Evolutionary conservation across 2,113 vertebrate genomes (phyloP).

Genomic region (Columbina picui): DNA sequence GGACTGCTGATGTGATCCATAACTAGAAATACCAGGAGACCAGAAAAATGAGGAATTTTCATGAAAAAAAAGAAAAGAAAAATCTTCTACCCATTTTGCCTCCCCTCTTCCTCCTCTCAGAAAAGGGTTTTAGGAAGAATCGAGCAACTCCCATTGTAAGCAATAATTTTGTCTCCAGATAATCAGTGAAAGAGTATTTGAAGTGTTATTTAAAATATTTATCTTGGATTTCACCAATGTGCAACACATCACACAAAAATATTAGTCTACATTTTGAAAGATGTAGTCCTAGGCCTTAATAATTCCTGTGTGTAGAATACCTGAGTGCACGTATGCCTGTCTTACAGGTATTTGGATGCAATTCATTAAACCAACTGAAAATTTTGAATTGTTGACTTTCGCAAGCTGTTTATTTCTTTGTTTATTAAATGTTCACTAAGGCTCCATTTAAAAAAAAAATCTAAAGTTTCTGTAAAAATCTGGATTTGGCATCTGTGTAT

Average conservation of each 20-base stretch:
- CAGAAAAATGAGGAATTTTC: conserved; percentile 10
- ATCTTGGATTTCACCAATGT: neutral
- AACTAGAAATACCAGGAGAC: conserved; percentile 15
- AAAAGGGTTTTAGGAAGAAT: neutral
- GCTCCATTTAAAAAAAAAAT: neutral
- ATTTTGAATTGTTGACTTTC: neutral
- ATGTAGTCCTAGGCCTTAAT: neutral
- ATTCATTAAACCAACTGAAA: neutral
- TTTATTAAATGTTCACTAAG: neutral
- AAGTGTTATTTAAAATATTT: neutral
- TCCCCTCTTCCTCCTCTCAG: neutral
- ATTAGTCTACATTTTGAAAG: neutral
- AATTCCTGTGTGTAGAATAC: neutral
- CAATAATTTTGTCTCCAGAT: neutral
- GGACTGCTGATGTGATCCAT: conserved; percentile 5
- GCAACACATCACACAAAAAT: neutral
- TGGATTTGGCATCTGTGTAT: neutral
- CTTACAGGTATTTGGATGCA: neutral
- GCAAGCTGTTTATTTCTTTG: neutral
- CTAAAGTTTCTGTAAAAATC: neutral
- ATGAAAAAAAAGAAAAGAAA: neutral
- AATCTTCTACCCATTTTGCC: neutral
- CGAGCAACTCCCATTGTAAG: neutral
- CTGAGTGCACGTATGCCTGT: neutral
- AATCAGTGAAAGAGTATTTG: neutral